These are phyloP conservation scores for Phyllopteryx taeniolatus DNA, from an alignment of 2,113 vertebrate genomes.

Conservation along the genomic window DNA sequence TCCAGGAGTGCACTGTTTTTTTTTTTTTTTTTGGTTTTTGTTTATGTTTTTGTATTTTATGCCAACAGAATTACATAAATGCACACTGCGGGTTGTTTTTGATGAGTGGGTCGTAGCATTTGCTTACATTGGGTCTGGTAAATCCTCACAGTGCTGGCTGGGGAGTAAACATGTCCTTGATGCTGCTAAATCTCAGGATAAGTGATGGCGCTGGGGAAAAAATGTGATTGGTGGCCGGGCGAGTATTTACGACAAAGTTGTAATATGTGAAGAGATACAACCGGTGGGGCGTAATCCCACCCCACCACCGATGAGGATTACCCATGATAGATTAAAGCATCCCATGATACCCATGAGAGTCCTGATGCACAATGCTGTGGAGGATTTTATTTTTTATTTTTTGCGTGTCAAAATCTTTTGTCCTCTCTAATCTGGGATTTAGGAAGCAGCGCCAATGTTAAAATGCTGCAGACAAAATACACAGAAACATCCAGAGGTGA, in stretches of 20 bases:
- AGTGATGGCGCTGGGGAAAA: slow-evolving; percentile 31
- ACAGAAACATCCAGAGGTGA: background rate
- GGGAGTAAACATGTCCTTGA: slow-evolving; percentile 43
- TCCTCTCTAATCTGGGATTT: slow-evolving; percentile 10
- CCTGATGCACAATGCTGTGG: slow-evolving; percentile 9
- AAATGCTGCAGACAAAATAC: slow-evolving; percentile 48
- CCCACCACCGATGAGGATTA: slow-evolving; percentile 49
- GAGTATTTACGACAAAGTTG: slow-evolving; percentile 45
- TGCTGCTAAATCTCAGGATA: slow-evolving; percentile 39
- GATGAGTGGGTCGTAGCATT: slow-evolving; percentile 31
- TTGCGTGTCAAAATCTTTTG: slow-evolving; percentile 26
- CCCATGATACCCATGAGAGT: slow-evolving; percentile 21
- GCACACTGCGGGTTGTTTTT: slow-evolving; percentile 3
- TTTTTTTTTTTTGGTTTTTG: no score
- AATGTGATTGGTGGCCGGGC: slow-evolving; percentile 39
- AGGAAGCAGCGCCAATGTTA: slow-evolving; percentile 1
- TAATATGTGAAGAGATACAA: slow-evolving; percentile 39
- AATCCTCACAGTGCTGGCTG: slow-evolving; percentile 38
- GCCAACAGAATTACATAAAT: background rate
- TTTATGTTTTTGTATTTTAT: background rate
- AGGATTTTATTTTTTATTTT: slow-evolving; percentile 5
- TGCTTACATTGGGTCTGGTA: slow-evolving; percentile 35
- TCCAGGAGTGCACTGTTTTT: background rate
- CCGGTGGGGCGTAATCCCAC: slow-evolving; percentile 54
- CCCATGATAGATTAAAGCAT: slow-evolving; percentile 60